Conservation (phyloP, 2,797 vertebrate genomes). For the Natrix natrix region DNA sequence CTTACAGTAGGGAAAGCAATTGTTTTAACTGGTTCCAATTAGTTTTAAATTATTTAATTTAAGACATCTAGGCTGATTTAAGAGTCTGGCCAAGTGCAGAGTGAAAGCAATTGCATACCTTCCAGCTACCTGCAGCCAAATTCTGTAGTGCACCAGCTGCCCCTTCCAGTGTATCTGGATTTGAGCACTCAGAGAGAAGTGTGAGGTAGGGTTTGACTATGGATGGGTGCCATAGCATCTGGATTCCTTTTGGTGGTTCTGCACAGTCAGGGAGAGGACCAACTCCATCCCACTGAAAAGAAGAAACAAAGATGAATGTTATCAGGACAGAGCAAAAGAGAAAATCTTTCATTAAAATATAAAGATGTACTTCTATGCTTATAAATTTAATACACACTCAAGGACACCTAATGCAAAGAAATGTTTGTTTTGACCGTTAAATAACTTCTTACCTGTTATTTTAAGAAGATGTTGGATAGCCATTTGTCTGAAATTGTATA, state of each 20-base stretch:
- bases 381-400: slow-evolving; percentile 1
- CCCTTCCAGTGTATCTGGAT: slow-evolving; percentile 97
- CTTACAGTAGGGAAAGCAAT: background rate
- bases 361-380: background rate
- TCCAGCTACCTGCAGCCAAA: slow-evolving; percentile 98
- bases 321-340: slow-evolving; percentile 31
- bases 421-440: background rate
- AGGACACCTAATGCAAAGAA: background rate
- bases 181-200: slow-evolving; percentile 98
- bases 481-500: too few species aligned
- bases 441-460: background rate
- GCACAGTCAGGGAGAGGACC: slow-evolving; percentile 93
- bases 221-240: slow-evolving; percentile 99
- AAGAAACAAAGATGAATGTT: slow-evolving; percentile 56
- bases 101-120: slow-evolving; percentile 76
- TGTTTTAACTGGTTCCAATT: background rate
- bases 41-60: background rate
- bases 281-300: slow-evolving; percentile 92
- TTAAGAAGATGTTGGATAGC: too few species aligned
- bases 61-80: background rate
- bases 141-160: slow-evolving; percentile 97
- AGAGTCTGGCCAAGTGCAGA: background rate
- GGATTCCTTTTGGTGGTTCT: slow-evolving; percentile 96
- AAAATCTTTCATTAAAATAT: background rate
- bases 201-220: slow-evolving; percentile 99